Base-by-base conservation (phyloP, 2,113 vertebrate genomes). In the Cromileptes altivelis region DNA sequence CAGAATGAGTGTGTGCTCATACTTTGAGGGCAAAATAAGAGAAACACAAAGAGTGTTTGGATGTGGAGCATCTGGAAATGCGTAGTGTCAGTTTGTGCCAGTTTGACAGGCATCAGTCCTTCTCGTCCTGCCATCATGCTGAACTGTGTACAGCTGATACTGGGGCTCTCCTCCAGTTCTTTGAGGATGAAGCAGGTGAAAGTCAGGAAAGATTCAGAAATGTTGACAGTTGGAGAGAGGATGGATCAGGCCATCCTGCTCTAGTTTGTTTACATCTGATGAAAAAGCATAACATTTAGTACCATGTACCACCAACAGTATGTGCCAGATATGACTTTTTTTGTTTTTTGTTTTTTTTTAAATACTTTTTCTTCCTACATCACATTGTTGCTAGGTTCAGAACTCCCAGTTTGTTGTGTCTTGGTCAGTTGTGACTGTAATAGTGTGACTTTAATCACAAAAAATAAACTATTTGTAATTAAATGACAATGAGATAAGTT, bases 101-200 rank as follows among this genome's bases (percentile, higher is more conserved):
- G 33, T 81, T 71, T 75, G 67, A 61, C 49, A 52, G 53, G 55
- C 63, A 13, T 25, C 71, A 2, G 15, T 76, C 55, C 33, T 72
- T 49, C 49, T 50, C 6, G 49, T 72, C 49, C 63, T 45, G 63
- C 60, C 47, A 25, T 60, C 23, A 49, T 7, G 55, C 40, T 37
- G 19, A 62, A 50, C 42, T 74, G 58, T 62, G 50, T 5, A 27
- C 53, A 72, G 61, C 14, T 67, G 52, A 58, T 27, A 13, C 15
- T 9, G 33, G 40, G 70, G 40, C 42, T 53, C 18, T 65, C 21
- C 49, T 62, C 21, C 40, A 49, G 9, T 25, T 45, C 11, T 84
- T 19, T 81, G 58, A 40, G 49, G 47, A 47, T 10, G 65, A 62
- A 58, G 50, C 69, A 45, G 60, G 58, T 49, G 14, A 58, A 42